These are phyloP conservation scores for Pangasius larnaudii DNA, from an alignment of 2,797 vertebrate genomes.

Conservation along the genomic window DNA sequence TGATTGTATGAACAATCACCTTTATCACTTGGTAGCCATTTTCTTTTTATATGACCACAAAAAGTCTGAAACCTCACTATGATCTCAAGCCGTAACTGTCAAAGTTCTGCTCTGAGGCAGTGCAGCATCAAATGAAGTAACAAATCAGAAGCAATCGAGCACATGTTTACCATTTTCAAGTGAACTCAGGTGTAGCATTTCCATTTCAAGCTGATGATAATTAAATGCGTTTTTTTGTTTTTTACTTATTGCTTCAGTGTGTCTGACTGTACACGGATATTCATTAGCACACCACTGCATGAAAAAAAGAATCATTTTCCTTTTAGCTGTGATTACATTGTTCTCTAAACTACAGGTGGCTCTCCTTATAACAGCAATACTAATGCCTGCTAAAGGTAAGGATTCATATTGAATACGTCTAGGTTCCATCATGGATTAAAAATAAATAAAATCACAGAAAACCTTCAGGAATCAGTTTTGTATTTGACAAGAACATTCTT, in stretches of 20 bases:
- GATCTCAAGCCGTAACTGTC: not conserved
- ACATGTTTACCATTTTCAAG: not conserved
- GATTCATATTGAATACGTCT: not conserved
- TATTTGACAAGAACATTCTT: not conserved
- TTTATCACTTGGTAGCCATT: not conserved
- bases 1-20: not conserved
- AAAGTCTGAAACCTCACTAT: not conserved
- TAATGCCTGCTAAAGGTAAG: not conserved
- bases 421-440: not conserved
- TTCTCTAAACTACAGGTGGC: not conserved
- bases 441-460: not conserved
- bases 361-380: not conserved
- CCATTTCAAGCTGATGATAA: conserved; percentile 71
- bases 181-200: conserved; percentile 9
- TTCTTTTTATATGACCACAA: not conserved
- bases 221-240: conserved; percentile 69
- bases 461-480: not conserved
- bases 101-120: conserved; percentile 48
- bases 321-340: not conserved
- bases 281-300: conserved; percentile 47
- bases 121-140: conserved; percentile 74
- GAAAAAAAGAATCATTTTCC: not conserved
- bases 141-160: conserved; percentile 71
- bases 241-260: conserved; percentile 70
- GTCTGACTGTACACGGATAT: conserved; percentile 66